Evolutionary conservation across 1,140 invertebrate genomes (phyloP).

Genomic region (Drosophila trapezifrons): DNA sequence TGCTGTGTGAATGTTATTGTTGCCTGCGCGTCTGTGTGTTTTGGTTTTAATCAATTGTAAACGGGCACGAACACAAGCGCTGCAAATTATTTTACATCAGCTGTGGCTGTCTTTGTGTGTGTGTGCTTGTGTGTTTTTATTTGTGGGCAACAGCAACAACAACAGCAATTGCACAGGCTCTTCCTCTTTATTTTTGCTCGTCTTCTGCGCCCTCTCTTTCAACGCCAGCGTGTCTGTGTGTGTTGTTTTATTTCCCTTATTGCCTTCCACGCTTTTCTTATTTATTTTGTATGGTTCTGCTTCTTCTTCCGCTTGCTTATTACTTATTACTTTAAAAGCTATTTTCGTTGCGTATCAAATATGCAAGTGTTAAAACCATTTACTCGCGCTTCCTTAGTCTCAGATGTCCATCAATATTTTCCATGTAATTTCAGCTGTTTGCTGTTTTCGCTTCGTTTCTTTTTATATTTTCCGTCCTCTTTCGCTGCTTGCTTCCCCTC

Average conservation of each 20-base stretch:
- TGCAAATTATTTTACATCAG: slow-evolving; percentile 79
- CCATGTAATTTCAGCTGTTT: slow-evolving; percentile 27
- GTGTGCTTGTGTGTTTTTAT: slow-evolving; percentile 53
- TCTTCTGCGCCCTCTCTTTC: slow-evolving; percentile 37
- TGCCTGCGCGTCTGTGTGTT: slow-evolving; percentile 59
- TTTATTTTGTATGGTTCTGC: slow-evolving; percentile 68
- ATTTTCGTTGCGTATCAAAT: slow-evolving; percentile 69
- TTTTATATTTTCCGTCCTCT: slow-evolving; percentile 39
- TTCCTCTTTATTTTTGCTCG: slow-evolving; percentile 45
- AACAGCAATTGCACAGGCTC: slow-evolving; percentile 57
- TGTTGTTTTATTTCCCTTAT: slow-evolving; percentile 42
- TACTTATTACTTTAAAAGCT: slow-evolving; percentile 53
- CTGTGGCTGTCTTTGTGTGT: slow-evolving; percentile 57
- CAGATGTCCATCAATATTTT: slow-evolving; percentile 51
- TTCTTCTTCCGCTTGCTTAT: slow-evolving; percentile 41
- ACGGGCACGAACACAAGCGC: slow-evolving; percentile 67
- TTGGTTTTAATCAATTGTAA: slow-evolving; percentile 82
- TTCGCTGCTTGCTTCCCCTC: slow-evolving; percentile 56
- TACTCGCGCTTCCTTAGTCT: slow-evolving; percentile 36
- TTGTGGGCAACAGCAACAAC: slow-evolving; percentile 52
- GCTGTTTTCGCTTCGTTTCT: slow-evolving; percentile 46
- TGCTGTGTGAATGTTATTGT: slow-evolving; percentile 38
- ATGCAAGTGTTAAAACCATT: slow-evolving; percentile 59
- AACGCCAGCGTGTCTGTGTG: slow-evolving; percentile 23
- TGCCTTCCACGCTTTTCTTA: slow-evolving; percentile 49